Evolutionary conservation across 2,113 vertebrate species (phyloP).

Genomic region (Aspiorhynchus laticeps): DNA sequence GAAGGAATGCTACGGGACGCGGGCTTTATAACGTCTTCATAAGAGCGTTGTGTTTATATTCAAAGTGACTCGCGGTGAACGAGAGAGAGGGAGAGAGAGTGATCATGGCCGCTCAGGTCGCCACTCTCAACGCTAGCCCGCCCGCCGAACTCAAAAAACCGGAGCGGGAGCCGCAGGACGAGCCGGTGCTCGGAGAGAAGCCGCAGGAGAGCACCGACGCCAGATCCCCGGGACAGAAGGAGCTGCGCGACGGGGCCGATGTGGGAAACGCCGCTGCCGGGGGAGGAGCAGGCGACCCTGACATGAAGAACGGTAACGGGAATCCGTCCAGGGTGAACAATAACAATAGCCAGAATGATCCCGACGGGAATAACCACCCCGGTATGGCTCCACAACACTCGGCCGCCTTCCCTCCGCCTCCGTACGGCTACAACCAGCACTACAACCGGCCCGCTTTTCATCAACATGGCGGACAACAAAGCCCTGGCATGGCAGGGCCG

Average conservation of each 20-base stretch:
- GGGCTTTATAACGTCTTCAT: conserved; percentile 71
- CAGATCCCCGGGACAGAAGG: conserved; percentile 84
- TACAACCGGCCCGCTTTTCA: conserved; percentile 95
- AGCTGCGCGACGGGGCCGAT: conserved; percentile 91
- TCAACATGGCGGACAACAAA: conserved; percentile 99
- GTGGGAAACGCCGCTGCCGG: conserved; percentile 81
- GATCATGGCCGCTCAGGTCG: conserved; percentile 96
- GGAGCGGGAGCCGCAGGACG: conserved; percentile 87
- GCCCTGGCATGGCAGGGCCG: conserved; percentile 96
- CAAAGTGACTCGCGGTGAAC: conserved; percentile 77
- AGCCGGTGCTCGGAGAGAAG: conserved; percentile 85
- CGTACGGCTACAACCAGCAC: conserved; percentile 91
- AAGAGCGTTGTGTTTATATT: conserved; percentile 75
- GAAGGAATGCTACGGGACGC: conserved; percentile 84
- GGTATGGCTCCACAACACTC: conserved; percentile 83
- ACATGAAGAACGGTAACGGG: conserved; percentile 96
- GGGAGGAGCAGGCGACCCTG: conserved; percentile 83
- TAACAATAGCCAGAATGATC: conserved; percentile 79
- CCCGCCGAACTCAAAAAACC: conserved; percentile 92
- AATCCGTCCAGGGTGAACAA: conserved; percentile 85
- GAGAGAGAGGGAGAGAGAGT: conserved; percentile 73
- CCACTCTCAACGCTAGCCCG: conserved; percentile 89
- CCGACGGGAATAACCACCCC: conserved; percentile 90
- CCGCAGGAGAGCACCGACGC: conserved; percentile 80
- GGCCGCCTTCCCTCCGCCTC: conserved; percentile 88